Base-by-base conservation (phyloP, 2,113 vertebrate species). In the Xenopus borealis region DNA sequence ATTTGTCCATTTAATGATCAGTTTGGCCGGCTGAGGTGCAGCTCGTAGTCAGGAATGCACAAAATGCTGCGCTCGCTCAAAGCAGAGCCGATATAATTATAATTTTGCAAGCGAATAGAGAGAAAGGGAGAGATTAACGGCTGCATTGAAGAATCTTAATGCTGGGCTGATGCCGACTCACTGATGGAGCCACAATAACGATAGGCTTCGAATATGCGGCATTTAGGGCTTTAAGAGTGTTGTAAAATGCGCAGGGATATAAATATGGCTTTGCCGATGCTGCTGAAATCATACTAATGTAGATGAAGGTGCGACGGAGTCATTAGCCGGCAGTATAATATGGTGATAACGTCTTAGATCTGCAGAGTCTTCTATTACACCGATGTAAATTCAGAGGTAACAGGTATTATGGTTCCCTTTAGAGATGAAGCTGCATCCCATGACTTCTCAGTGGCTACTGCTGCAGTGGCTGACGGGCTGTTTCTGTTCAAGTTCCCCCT, bases 131-230 rank as follows among this genome's bases (percentile, higher is more conserved):
- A 76, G 73, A 76, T 69, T 69, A 69, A 76, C 55, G 52, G 66
- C 73, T 63, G 73, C 66, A 50, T 45, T 23, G 58, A 59, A 30
- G 66, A 76, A 76, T 69, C n/a, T 62, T 62, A 69, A 76, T 69
- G 66, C 57, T 13, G 45, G 52, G 73, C 23, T 27, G 23, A 27
- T 27, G 23, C 23, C 1, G 23, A 27, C 23, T 27, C 23, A 1
- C 66, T 69, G 11, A 62, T 69, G 16, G 23, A 16, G 58, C 45
- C 66, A 68, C 68, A 67, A 75, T 75, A 68, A 75, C 65, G 46
- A n/a, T 40, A 11, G 27, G 45, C 46, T 62, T 55, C 61, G 65
- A 55, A 68, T 68, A 46, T 47, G 23, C 68, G 65, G 53, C 65
- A 52, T 68, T 75, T 68, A 68, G 46, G 27, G 45, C 53, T 68